Conservation (phyloP, 2,797 vertebrate species). For the Melanotaenia maccullochi region DNA sequence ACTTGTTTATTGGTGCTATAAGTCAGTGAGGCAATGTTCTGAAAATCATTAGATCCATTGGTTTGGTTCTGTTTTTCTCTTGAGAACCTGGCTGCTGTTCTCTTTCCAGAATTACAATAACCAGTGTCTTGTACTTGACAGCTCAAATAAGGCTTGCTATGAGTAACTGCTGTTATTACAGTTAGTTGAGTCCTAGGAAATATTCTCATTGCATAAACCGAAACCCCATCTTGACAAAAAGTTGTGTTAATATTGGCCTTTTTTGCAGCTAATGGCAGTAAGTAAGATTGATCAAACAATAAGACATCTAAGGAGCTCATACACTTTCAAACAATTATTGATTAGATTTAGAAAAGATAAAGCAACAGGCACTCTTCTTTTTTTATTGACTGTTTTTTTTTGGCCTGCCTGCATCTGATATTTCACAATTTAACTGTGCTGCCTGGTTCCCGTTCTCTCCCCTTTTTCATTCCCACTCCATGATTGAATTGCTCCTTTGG, state of each 20-base stretch:
- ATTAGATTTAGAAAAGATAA: constrained; percentile 29
- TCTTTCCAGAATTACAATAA: constrained; percentile 17
- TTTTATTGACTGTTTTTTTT: constrained; percentile 26
- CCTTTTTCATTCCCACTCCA: constrained; percentile 26
- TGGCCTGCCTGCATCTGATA: constrained; percentile 50
- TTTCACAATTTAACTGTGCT: constrained; percentile 59
- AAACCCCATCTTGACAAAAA: constrained; percentile 1
- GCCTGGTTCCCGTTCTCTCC: constrained; percentile 1
- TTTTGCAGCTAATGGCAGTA: constrained; percentile 8
- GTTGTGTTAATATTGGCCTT: background rate
- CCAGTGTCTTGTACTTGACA: constrained; percentile 27
- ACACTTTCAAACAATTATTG: constrained; percentile 6
- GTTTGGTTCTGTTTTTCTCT: constrained; percentile 9
- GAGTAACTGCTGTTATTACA: constrained; percentile 31
- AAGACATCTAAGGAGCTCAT: constrained; percentile 6
- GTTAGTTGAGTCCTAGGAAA: constrained; percentile 30
- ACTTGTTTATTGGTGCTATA: constrained; percentile 11
- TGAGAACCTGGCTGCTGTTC: constrained; percentile 6
- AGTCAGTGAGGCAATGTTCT: constrained; percentile 13
- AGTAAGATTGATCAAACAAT: constrained; percentile 16
- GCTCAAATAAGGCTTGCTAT: constrained; percentile 27
- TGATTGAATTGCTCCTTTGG: constrained; percentile 73
- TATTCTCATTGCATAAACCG: background rate
- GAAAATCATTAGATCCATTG: constrained; percentile 23
- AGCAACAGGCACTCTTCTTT: constrained; percentile 33